A percentile compares a stretch with the other conserved stretches of the same genome.
These are phyloP conservation scores for Bombycilla garrulus DNA, from an alignment of 2,113 vertebrate genomes.

Conservation along the genomic window DNA sequence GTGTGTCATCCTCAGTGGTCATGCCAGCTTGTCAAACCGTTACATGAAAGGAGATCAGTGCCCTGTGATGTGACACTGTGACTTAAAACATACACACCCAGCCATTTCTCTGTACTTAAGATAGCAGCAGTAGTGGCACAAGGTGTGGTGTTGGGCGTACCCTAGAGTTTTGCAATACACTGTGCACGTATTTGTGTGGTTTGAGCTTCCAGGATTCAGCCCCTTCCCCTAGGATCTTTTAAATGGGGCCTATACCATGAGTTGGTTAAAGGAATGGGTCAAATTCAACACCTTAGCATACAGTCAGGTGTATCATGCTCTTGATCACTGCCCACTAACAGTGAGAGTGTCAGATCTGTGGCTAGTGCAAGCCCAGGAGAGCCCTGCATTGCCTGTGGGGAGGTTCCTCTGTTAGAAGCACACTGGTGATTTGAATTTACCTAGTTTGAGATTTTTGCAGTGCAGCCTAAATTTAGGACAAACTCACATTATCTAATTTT, in stretches of 20 bases:
- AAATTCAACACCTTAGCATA: fast-evolving
- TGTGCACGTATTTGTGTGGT: fast-evolving
- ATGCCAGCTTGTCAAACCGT: background rate
- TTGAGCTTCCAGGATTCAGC: background rate
- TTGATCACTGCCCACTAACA: background rate
- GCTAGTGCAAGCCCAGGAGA: background rate
- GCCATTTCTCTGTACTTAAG: background rate
- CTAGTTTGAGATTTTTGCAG: background rate
- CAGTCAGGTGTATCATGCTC: background rate
- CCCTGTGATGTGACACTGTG: background rate
- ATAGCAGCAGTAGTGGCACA: background rate
- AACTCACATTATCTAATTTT: background rate
- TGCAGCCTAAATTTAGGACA: background rate
- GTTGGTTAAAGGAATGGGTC: background rate
- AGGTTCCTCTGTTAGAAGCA: background rate
- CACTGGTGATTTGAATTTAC: background rate
- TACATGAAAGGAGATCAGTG: background rate
- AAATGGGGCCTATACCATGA: background rate
- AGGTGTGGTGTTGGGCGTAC: background rate
- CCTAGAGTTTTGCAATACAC: fast-evolving
- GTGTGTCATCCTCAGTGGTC: background rate
- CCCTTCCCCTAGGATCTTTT: background rate
- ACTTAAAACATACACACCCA: background rate
- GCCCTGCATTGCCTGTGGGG: background rate
- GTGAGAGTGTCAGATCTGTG: background rate